Conservation (phyloP, 2,888 invertebrate species). For the Rhingia rostrata region DNA sequence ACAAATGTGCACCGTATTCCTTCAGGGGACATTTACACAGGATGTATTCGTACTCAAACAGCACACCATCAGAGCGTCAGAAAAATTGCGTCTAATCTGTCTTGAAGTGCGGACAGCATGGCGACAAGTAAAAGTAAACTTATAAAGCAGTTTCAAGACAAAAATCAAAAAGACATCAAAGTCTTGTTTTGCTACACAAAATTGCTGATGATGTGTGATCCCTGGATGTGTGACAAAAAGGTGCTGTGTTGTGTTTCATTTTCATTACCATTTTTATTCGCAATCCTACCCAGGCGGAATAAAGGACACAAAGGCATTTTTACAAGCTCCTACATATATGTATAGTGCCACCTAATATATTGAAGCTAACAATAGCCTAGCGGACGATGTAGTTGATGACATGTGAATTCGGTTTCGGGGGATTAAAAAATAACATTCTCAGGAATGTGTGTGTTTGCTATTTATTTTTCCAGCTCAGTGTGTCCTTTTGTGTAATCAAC, state of each 20-base stretch:
- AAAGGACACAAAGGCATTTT: slow-evolving; percentile 54
- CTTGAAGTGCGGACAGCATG: slow-evolving; percentile 28
- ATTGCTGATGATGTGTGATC: slow-evolving; percentile 67
- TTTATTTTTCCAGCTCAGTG: slow-evolving; percentile 70
- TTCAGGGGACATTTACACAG: slow-evolving; percentile 41
- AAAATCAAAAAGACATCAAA: slow-evolving; percentile 72
- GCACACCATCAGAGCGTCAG: slow-evolving; percentile 12
- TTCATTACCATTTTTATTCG: slow-evolving; percentile 66
- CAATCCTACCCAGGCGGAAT: background rate
- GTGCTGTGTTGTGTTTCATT: slow-evolving; percentile 42
- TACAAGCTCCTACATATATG: slow-evolving; percentile 23
- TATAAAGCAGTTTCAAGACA: slow-evolving; percentile 33
- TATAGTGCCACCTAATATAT: slow-evolving; percentile 56
- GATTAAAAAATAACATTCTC: slow-evolving; percentile 69
- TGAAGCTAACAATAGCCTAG: slow-evolving; percentile 50
- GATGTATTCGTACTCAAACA: slow-evolving; percentile 4
- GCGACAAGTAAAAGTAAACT: slow-evolving; percentile 40
- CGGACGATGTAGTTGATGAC: slow-evolving; percentile 13
- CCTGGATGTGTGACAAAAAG: slow-evolving; percentile 56
- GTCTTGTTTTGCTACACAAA: slow-evolving; percentile 41
- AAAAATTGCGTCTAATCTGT: slow-evolving; percentile 54
- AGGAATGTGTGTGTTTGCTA: slow-evolving; percentile 36
- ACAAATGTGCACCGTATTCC: slow-evolving; percentile 58
- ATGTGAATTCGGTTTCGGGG: slow-evolving; percentile 47
- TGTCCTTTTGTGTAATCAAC: slow-evolving; percentile 56